Conservation (phyloP, 1,140 invertebrate genomes). For the Apolygus lucorum region DNA sequence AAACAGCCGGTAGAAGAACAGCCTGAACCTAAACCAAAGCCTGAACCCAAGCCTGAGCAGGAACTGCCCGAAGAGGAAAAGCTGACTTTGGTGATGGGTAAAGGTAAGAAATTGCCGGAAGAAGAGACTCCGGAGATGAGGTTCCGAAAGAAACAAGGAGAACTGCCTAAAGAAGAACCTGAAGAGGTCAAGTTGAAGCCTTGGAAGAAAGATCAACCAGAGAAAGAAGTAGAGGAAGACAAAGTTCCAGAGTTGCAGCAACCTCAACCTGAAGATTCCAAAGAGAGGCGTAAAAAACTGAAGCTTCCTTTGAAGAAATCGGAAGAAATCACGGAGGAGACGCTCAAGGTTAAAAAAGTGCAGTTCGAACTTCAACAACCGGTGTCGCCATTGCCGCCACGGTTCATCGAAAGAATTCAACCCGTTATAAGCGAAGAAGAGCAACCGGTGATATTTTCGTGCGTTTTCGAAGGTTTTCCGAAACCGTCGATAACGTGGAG, state of each 20-base stretch:
- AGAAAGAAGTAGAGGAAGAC: conserved; percentile 29
- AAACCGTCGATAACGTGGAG: conserved; percentile 66
- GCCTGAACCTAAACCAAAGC: conserved; percentile 25
- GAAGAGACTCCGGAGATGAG: conserved; percentile 30
- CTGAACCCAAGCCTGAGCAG: conserved; percentile 38
- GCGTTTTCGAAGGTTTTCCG: conserved; percentile 57
- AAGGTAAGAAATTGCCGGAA: conserved; percentile 36
- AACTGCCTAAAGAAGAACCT: conserved; percentile 35
- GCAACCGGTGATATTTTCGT: conserved; percentile 52
- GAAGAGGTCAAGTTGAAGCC: conserved; percentile 38
- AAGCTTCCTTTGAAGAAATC: conserved; percentile 24
- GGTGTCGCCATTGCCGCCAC: conserved; percentile 46
- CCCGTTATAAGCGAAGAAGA: conserved; percentile 53
- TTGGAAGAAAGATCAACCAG: conserved; percentile 25
- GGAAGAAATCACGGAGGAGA: conserved; percentile 25
- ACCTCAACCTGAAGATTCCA: not conserved
- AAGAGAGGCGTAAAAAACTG: conserved; percentile 17
- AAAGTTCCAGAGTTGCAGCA: conserved; percentile 41
- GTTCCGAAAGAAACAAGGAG: conserved; percentile 29
- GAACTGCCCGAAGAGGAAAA: conserved; percentile 39
- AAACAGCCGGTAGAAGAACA: conserved; percentile 27
- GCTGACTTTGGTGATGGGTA: conserved; percentile 39
- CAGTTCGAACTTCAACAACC: conserved; percentile 24
- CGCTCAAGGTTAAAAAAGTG: conserved; percentile 22
- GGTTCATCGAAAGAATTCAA: conserved; percentile 59